Percentiles rank a stretch among this genome's conserved stretches.
These are phyloP conservation scores for Venustoraphidia nigricollis DNA, from an alignment of 2,888 invertebrate genomes.

Conservation along the genomic window DNA sequence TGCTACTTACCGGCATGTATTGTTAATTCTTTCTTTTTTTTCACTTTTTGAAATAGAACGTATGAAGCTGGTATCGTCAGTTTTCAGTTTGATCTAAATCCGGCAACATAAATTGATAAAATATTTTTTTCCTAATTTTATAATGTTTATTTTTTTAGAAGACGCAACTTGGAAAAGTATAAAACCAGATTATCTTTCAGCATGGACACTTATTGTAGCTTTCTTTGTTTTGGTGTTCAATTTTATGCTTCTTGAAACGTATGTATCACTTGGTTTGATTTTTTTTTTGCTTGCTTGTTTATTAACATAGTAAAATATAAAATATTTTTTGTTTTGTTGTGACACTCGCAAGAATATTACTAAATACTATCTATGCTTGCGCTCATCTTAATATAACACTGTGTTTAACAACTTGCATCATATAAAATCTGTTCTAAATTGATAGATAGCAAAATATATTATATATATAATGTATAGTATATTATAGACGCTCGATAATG, in stretches of 20 bases:
- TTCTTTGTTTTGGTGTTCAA: conserved; percentile 78
- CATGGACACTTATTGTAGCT: conserved; percentile 63
- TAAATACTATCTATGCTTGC: too few species aligned
- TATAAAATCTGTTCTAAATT: too few species aligned
- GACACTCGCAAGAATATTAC: too few species aligned
- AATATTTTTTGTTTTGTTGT: too few species aligned
- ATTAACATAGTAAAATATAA: too few species aligned
- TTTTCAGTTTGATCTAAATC: neutral
- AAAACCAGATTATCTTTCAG: conserved; percentile 59
- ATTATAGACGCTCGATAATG: too few species aligned
- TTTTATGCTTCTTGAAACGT: conserved; percentile 77
- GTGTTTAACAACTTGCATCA: too few species aligned
- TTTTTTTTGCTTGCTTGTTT: too few species aligned
- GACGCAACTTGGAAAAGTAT: conserved; percentile 54
- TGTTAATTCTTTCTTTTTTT: conserved; percentile 1
- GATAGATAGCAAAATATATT: too few species aligned
- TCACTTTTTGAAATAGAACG: neutral
- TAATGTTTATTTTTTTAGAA: conserved; percentile 30
- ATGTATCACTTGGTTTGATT: conserved; percentile 16
- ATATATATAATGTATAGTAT: too few species aligned
- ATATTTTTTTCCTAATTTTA: conserved; percentile 2
- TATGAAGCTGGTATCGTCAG: neutral
- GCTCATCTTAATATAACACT: too few species aligned
- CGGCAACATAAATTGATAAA: neutral
- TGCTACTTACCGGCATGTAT: too few species aligned